Percentiles rank a stretch among this genome's conserved stretches.
These are phyloP conservation scores for Heterochromis multidens DNA, from an alignment of 2,113 vertebrate species.

Conservation along the genomic window DNA sequence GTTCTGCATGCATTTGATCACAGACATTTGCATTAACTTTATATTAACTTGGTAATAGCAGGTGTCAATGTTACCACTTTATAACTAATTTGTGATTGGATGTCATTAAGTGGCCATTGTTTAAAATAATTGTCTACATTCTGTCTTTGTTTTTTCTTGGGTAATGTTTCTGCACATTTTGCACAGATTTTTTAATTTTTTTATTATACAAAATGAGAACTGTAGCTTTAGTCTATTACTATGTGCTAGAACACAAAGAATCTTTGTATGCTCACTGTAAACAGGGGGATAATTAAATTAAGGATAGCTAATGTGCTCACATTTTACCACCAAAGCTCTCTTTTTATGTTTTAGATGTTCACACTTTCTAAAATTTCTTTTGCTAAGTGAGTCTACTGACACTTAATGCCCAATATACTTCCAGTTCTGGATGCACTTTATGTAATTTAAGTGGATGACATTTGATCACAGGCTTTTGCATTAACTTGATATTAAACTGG, in stretches of 20 bases:
- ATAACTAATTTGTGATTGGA: neutral
- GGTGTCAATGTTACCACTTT: neutral
- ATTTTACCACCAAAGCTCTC: neutral
- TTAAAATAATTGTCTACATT: neutral
- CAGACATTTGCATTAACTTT: neutral
- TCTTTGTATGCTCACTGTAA: neutral
- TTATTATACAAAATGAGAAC: no score
- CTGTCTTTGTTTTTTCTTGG: neutral
- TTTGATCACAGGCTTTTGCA: neutral
- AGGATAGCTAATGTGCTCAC: neutral
- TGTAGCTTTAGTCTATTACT: fast-evolving
- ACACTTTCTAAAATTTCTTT: neutral
- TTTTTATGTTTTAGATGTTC: neutral
- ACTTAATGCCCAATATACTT: neutral
- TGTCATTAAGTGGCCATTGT: neutral
- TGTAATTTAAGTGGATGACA: neutral
- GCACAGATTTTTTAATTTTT: no score
- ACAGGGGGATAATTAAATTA: neutral
- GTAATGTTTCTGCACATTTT: no score
- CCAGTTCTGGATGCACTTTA: neutral
- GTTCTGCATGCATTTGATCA: neutral
- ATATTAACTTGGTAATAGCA: neutral
- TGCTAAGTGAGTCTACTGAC: neutral
- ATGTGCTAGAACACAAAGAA: neutral
- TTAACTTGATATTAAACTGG: neutral